Base-by-base conservation (phyloP, 2,797 vertebrate genomes). In the Microhierax caerulescens region DNA sequence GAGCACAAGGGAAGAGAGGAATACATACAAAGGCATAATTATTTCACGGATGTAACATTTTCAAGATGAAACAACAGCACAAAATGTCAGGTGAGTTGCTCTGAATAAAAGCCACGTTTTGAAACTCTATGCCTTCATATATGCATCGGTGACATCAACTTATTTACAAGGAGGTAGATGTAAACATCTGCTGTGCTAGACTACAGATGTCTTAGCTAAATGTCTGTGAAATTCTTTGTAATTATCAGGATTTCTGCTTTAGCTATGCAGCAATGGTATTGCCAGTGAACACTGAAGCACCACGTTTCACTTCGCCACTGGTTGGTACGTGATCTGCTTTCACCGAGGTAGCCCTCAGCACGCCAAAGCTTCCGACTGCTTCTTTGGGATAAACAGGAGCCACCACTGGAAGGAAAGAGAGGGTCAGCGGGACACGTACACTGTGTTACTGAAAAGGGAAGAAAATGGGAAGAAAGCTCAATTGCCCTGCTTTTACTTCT, bases 221-320 rank as follows among this genome's bases (percentile, higher is more conserved):
- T 3, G 25, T 37, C 77, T 84, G 81, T 9, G 53, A 41, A 59
- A 88, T 73, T 81, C 87, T 36, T 67, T 30, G 16, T 16, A 51
- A 51, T 10, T 88, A 91, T 60, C 50, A 61, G 65, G 53, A 64
- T 23, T 36, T 60, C 34, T 73, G 76, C 21, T 50, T 17, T 53
- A 5, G 20, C 61, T 60, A 4, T 32, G 68, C 90, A 82, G 80
- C 5, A 30, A 3, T 2, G 74, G 74, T 8, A 41, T 5, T 36
- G 77, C 34, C 81, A 51, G 27, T 0, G 39, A 77, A n/a, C 1
- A 53, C 61, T 13, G 25, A 30, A 77, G 79, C 65, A 34, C 50
- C 68, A 50, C 5, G 25, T 16, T 41, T 4, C 0, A 0, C 59
- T 21, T 24, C 65, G 11, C 57, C 65, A 4, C 2, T 12, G 2